Evolutionary conservation across 2,797 vertebrate genomes (phyloP), one percentile per base, ranked within the genome.

Genomic region (Galagoides demidoff): DNA sequence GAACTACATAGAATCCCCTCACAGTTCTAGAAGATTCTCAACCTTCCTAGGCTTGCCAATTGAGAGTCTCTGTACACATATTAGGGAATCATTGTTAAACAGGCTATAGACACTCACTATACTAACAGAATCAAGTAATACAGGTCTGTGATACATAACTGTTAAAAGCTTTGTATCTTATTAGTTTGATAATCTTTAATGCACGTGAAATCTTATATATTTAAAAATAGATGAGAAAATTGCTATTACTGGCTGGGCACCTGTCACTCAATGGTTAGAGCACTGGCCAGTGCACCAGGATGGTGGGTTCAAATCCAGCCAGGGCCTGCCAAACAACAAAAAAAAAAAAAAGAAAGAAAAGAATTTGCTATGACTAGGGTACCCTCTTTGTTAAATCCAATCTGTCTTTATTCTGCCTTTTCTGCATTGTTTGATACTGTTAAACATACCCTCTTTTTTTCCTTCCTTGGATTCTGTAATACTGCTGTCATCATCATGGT

Each of bases 171-270:
- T 92, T 31, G 29, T 92, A 61, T 34, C 89, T 85, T 1, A 68
- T 74, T 85, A 83, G 55, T 22, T 23, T 52, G 31, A 70, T 82
- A 31, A 68, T 66, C 27, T 94, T 25, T 57, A 90, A 59, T 77
- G 71, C 23, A 79, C 4, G 4, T 59, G 45, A 93, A 89, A 73
- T 31, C 76, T 59, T 43, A 93, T 34, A 7, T 94, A 88, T 87
- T 87, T 88, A 27, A 93, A 92, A 94, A 37, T 79, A 79, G 64
- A 39, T 92, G 31, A 74, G 66, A 59, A 83, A 77, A 61, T 68
- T 89, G 52, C 49, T 52, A 4, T 52, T 52, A 52, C 14, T 52
- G 14, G 49, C 14, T 52, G 14, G 49, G 49, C 49, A 4, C 49
- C 49, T 14, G 4, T 52, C 49, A 52, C 49, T 16, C 49, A 52